Evolutionary conservation across 2,113 vertebrate genomes (phyloP).

Genomic region (Motacilla tschutschensis): DNA sequence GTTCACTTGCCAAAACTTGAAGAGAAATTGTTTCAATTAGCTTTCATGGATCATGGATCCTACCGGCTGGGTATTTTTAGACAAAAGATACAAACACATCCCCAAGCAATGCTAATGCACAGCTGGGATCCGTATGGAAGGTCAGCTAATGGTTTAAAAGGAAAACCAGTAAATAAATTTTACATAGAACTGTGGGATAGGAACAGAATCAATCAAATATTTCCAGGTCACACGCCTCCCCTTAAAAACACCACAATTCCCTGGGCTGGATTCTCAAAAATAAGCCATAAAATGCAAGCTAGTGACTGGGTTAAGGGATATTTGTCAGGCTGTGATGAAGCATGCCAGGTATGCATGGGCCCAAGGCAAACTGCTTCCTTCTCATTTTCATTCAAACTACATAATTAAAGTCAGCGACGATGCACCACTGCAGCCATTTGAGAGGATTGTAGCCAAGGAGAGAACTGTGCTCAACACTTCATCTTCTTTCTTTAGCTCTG

Average conservation of each 20-base stretch:
- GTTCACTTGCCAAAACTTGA: slow-evolving; percentile 84
- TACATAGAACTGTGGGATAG: slow-evolving; percentile 54
- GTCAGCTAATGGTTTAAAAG: slow-evolving; percentile 74
- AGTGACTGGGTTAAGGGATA: not conserved
- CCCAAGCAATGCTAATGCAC: slow-evolving; percentile 79
- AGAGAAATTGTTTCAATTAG: slow-evolving; percentile 87
- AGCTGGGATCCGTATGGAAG: slow-evolving; percentile 75
- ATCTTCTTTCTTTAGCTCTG: not conserved
- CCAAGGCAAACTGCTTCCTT: not conserved
- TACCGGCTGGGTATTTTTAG: slow-evolving; percentile 81
- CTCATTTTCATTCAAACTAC: not conserved
- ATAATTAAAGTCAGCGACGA: not conserved
- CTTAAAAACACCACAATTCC: slow-evolving; percentile 28
- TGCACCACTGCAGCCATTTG: not conserved
- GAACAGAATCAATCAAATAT: slow-evolving; percentile 59
- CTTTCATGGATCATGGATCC: slow-evolving; percentile 83
- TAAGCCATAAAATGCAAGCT: not conserved
- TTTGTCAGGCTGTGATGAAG: slow-evolving; percentile 6
- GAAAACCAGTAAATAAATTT: slow-evolving; percentile 72
- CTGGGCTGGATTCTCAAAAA: not conserved
- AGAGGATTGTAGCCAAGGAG: not conserved
- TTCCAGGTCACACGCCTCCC: slow-evolving; percentile 31
- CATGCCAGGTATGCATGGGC: not conserved
- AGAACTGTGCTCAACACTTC: not conserved
- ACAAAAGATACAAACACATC: slow-evolving; percentile 82